Conservation (phyloP, 2,113 vertebrate species). For the Cryptoleucopteryx plumbea region DNA sequence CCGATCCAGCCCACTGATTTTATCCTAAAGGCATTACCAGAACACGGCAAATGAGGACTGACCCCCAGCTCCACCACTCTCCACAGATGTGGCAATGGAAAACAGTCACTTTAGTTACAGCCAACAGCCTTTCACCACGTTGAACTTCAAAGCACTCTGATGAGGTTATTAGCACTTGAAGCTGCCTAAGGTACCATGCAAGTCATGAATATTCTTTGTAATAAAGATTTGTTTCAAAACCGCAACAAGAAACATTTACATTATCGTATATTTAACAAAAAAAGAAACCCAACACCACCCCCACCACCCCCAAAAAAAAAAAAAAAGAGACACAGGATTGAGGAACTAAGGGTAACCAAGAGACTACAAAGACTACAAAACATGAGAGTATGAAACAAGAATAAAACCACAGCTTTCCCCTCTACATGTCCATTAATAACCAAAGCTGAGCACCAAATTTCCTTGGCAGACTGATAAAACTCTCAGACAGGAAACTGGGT, state of each 20-base stretch:
- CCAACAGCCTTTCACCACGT: not conserved
- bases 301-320: not conserved
- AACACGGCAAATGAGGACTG: not conserved
- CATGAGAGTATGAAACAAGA: not conserved
- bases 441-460: not conserved
- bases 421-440: not conserved
- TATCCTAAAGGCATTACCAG: not conserved
- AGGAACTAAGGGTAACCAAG: not conserved
- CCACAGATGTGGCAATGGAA: not conserved
- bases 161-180: not conserved
- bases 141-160: not conserved
- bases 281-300: no score
- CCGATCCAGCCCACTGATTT: not conserved
- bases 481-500: not conserved
- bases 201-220: not conserved
- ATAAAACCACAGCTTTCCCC: not conserved
- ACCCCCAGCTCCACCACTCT: not conserved
- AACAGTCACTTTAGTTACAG: not conserved
- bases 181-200: not conserved
- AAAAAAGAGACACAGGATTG: not conserved
- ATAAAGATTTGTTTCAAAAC: not conserved
- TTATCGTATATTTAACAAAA: not conserved
- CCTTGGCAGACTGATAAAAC: not conserved
- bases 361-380: not conserved
- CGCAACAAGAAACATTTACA: not conserved